Base-by-base conservation (phyloP, 2,797 vertebrate genomes). In the Gadopsis marmoratus region DNA sequence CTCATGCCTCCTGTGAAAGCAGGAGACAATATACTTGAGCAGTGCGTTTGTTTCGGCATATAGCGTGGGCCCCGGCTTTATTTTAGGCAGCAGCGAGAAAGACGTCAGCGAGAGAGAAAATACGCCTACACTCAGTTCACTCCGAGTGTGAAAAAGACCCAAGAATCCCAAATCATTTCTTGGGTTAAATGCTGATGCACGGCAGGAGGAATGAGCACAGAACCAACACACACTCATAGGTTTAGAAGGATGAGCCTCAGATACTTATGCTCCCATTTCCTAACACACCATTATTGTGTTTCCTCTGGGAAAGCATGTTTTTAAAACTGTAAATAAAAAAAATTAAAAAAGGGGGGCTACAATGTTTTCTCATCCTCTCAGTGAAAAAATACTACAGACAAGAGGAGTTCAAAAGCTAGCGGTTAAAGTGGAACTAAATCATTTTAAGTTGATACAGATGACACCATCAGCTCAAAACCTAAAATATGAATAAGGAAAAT, bases 41-140 rank as follows among this genome's bases (percentile, higher is more conserved):
- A 68, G 66, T 7, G 74, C 63, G 84, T 92, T 91, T 90, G 88
- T 89, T 87, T 89, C 77, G 79, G 81, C 65, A 79, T 69, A 39
- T 62, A 88, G 86, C 73, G 84, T 90, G 88, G 90, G 86, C 75
- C 67, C 72, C 13, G 0, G 77, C 60, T 68, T 85, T 91, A 92
- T 92, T 93, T 91, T 88, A 69, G 70, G 81, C 76, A 86, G 51
- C 48, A 66, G 43, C 35, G 66, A 82, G 48, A 78, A 85, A 85
- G 60, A 86, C 65, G 75, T 84, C 82, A 77, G 62, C 21, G 23
- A 45, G n/a, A 66, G 67, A 51, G 66, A 60, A 50, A 51, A 67
- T 23, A 80, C 74, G 33, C 90, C 91, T 68, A 68, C 77, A 51
- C 74, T 69, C 64, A 10, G 47, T 50, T 83, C 61, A 66, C 39